Conservation (phyloP, 2,888 invertebrate genomes). For the Lysandra bellargus region DNA sequence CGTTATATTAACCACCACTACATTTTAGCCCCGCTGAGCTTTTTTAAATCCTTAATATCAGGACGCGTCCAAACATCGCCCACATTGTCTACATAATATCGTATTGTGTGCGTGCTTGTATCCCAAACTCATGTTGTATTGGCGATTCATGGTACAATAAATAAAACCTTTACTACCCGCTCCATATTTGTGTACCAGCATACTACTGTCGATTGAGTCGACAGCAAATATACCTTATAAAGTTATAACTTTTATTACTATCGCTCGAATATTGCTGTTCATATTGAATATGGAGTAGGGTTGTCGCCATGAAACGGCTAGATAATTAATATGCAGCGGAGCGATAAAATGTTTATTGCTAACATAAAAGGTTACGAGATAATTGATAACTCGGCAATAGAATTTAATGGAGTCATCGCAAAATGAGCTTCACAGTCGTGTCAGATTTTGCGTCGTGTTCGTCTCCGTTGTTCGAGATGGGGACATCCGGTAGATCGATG, state of each 20-base stretch:
- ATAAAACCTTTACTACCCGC: background rate
- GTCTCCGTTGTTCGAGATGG: background rate
- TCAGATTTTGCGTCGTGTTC: background rate
- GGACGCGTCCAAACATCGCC: background rate
- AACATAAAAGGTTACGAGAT: slow-evolving; percentile 3
- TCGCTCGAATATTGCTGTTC: background rate
- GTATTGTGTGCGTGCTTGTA: background rate
- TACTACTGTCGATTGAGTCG: background rate
- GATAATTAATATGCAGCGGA: background rate
- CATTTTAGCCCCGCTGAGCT: background rate
- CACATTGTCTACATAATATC: background rate
- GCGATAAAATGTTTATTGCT: background rate
- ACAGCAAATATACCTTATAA: background rate
- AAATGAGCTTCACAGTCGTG: background rate
- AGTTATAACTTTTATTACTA: slow-evolving; percentile 2
- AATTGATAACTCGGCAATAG: background rate
- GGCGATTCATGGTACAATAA: background rate
- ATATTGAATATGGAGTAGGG: background rate
- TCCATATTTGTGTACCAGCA: background rate
- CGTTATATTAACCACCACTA: too few species aligned
- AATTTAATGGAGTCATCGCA: background rate
- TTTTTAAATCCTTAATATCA: background rate
- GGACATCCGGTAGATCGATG: slow-evolving; percentile 2
- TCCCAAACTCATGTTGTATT: background rate
- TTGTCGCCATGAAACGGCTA: background rate